Evolutionary conservation across 2,113 vertebrate species (phyloP), one percentile per base, ranked within the genome.

Genomic region (Blennius ocellaris): DNA sequence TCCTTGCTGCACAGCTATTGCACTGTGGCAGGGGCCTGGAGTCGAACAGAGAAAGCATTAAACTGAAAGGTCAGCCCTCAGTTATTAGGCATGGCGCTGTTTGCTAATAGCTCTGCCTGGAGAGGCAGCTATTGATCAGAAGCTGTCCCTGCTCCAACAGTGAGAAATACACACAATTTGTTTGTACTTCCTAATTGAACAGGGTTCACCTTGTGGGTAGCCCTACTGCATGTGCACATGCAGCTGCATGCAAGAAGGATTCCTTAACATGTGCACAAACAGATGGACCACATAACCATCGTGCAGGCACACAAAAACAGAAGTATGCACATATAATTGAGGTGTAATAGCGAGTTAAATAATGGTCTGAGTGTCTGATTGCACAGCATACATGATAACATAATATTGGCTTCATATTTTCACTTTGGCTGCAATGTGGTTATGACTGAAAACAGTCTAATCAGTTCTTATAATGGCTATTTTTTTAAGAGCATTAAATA

Each of bases 51-150:
- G 77, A 86, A 85, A 81, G 76, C 78, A 89, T 87, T 92, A 82
- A 90, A 87, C 80, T 77, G 68, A 92, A 93, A 93, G 92, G 93
- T 93, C 93, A 92, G 87, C 69, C 69, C 87, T 90, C 84, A 84
- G 87, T 90, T 88, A 90, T 92, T 90, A 90, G 89, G 77, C 80
- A 88, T 86, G 81, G 86, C 75, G 57, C 83, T 90, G 92, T 91
- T 90, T 93, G 91, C 89, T 93, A 91, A 93, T 91, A 85, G 91
- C 84, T 80, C 65, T 79, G 90, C 85, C 83, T 54, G 59, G 68
- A 87, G 89, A 92, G 87, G 87, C 89, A 86, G 76, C 81, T 90
- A 92, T 92, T 90, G 90, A 92, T 92, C 89, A 89, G 88, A 76
- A 56, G 40, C 84, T 21, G 55, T 90, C 83, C 73, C 81, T 71